Base-by-base conservation (phyloP, 2,797 vertebrate species). In the Momotus momota region DNA sequence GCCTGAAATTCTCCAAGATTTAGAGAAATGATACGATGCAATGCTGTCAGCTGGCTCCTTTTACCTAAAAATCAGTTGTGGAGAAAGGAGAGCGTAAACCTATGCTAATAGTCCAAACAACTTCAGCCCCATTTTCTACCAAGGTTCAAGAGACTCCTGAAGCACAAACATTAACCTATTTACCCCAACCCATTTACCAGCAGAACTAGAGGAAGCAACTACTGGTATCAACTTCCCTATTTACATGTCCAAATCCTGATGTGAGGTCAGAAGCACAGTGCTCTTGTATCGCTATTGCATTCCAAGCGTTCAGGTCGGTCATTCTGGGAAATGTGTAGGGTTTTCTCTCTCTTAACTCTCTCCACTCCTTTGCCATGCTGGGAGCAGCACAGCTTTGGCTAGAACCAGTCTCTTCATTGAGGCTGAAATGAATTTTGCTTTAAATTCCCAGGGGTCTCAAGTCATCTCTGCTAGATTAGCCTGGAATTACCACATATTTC, bases 321-420 rank as follows among this genome's bases (percentile, higher is more conserved):
- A 4, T 9, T 46, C 29, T 45, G 46, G 27, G 17, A n/a, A 48
- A n/a, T 0, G 0, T 4, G 10, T 3, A 7, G 31, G 33, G 17
- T 9, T 64, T 33, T 61, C 22, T 55, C 26, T 12, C 20, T 17
- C 66, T 64, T 48, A 35, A 41, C n/a, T 31, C 48, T 14, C n/a
- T 31, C 31, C 14, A 5, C 41, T 41, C 61, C 66, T 51, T 17
- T 2, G 3, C 85, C 38, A 20, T 7, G n/a, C 43, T 81, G 84
- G 55, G 27, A 83, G 55, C 60, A 81, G 65, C 65, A 29, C 33
- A 61, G 27, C 19, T 67, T 79, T 45, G 13, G 27, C 66, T 69
- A 45, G 55, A 75, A 77, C 40, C 72, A 70, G 57, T 10, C 41
- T 29, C 12, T 29, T 22, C 13, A 0, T 0, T 1, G 35, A 12